Base-by-base conservation (phyloP, 2,888 invertebrate genomes). In the Tanytarsus gracilentus region DNA sequence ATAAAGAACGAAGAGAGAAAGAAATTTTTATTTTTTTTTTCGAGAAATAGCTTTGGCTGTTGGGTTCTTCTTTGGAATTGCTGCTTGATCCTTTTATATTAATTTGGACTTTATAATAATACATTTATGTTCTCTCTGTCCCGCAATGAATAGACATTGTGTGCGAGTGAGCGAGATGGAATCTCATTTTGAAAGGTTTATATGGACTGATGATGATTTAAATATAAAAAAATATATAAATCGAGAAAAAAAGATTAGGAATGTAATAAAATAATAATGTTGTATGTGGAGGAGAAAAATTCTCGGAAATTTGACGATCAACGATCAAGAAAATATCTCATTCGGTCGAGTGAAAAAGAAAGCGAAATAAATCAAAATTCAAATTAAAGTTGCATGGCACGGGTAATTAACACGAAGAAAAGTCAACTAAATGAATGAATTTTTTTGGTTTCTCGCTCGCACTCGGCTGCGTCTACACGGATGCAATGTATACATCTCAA, bases 21-120 rank as follows among this genome's bases (percentile, higher is more conserved):
- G n/a, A 44, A 44, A 44, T 44, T 44, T 44, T 23, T 23, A 44
- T 44, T 44, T 44, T 44, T 44, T 44, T 44, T 16, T 21, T 40
- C 40, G 44, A 44, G 44, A 52, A 27, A 52, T 33, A 52, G 49
- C 30, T 51, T 51, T 53, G 14, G 27, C 33, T 33, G n/a, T n/a
- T 40, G 39, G 55, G 55, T 56, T 56, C 55, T n/a, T n/a, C n/a
- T 56, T 40, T 56, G 55, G 55, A 56, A 56, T 25, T 56, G 55
- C 55, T 49, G 49, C 25, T 30, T 56, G 36, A 56, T 56, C 55
- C 55, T 56, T 56, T 56, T 56, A 39, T 53, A 51, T 51, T 51
- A 51, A 51, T 51, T 51, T 51, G 51, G 51, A 51, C 51, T 51
- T 51, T 51, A 29, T 29, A 51, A 51, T 51, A 51, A 51, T 51